Percentiles rank a stretch among this genome's conserved stretches.
Evolutionary conservation across 37 sponge, comb jelly and placozoan genomes (phyloP).

Genomic region (Eunapius fragilis): DNA sequence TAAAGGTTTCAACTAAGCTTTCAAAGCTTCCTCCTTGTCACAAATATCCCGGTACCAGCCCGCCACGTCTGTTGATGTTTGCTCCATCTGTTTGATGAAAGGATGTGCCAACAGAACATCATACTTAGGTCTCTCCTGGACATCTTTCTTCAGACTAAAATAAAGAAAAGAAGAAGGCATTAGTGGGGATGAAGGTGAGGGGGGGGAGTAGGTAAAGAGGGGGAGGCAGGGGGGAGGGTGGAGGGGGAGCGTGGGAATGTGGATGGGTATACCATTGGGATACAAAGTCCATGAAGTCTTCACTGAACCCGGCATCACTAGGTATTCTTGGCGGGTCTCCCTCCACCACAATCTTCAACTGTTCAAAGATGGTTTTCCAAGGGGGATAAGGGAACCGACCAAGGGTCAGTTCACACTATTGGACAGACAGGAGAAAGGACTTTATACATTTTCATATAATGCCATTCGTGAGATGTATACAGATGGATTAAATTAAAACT

Average conservation of each 20-base stretch:
- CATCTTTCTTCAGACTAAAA: conserved; percentile 64
- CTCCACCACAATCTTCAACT: conserved; percentile 75
- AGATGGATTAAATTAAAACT: too few relatives aligned
- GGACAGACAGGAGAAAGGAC: too few relatives aligned
- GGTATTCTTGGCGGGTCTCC: conserved; percentile 70
- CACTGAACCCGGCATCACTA: conserved; percentile 29
- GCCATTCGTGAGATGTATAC: too few relatives aligned
- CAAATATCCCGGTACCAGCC: conserved; percentile 50
- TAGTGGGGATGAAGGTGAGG: too few relatives aligned
- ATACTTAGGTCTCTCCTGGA: conserved; percentile 53
- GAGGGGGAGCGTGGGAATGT: too few relatives aligned
- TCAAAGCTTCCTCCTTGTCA: not conserved
- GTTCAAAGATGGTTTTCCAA: conserved; percentile 83
- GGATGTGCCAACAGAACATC: conserved; percentile 47
- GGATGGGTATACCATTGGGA: conserved; percentile 51
- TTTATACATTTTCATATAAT: conserved; percentile 3
- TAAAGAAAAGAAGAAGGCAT: too few relatives aligned
- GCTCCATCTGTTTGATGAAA: conserved; percentile 36
- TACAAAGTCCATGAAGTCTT: conserved; percentile 64
- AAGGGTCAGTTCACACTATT: conserved; percentile 38
- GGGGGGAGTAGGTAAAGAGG: too few relatives aligned
- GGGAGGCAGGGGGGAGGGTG: too few relatives aligned
- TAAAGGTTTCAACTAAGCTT: too few relatives aligned
- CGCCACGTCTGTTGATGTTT: conserved; percentile 31
- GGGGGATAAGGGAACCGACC: conserved; percentile 36